Conservation (phyloP, 2,113 vertebrate genomes). For the Passer domesticus region DNA sequence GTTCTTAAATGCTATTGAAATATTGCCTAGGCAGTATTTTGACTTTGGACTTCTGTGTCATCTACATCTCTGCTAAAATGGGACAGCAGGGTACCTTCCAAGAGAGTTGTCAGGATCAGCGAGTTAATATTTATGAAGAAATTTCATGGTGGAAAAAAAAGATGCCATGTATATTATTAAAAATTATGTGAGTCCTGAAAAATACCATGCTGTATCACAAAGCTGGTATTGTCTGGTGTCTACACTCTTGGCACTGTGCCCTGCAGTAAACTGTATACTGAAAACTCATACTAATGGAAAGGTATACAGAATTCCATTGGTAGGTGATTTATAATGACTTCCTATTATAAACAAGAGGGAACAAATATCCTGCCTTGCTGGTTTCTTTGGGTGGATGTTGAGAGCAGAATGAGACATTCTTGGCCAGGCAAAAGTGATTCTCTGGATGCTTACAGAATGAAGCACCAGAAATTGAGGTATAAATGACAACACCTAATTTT, state of each 20-base stretch:
- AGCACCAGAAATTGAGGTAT: neutral
- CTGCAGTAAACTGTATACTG: slow-evolving; percentile 41
- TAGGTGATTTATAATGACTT: slow-evolving; percentile 63
- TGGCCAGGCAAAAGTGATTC: slow-evolving; percentile 12
- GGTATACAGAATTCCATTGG: slow-evolving; percentile 55
- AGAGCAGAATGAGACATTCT: slow-evolving; percentile 48
- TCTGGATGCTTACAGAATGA: neutral
- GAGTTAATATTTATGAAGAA: slow-evolving; percentile 34
- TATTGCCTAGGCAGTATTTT: neutral
- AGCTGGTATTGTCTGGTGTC: slow-evolving; percentile 53
- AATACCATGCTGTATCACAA: slow-evolving; percentile 49
- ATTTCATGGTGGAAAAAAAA: neutral
- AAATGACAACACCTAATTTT: neutral
- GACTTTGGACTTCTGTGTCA: neutral
- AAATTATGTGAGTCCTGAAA: slow-evolving; percentile 62
- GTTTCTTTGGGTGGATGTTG: slow-evolving; percentile 11
- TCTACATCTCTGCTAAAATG: slow-evolving; percentile 13
- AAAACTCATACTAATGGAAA: slow-evolving; percentile 44
- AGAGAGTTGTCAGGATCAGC: slow-evolving; percentile 23
- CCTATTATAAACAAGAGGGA: slow-evolving; percentile 61
- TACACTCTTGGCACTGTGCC: slow-evolving; percentile 8
- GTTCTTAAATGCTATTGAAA: neutral
- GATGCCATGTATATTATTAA: slow-evolving; percentile 21
- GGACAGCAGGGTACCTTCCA: neutral
- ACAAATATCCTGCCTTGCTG: slow-evolving; percentile 25